Conservation (phyloP, 2,113 vertebrate genomes). For the Seriola dumerili region DNA sequence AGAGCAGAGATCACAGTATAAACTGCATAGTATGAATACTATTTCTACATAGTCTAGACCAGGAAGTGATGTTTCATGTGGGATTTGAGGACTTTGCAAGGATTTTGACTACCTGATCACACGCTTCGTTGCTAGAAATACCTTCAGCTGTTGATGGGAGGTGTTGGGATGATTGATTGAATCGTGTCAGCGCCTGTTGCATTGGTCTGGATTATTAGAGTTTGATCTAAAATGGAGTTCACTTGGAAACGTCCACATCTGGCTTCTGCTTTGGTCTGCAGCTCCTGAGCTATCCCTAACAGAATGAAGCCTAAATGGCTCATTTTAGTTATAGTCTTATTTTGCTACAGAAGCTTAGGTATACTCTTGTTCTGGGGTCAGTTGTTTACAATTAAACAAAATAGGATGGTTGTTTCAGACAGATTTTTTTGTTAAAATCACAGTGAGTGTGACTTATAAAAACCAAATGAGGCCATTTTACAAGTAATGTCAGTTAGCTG, state of each 20-base stretch:
- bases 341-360: background rate
- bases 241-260: background rate
- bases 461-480: no score
- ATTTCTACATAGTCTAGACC: background rate
- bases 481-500: background rate
- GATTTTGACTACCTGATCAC: background rate
- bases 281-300: background rate
- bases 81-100: background rate
- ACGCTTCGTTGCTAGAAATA: slow-evolving; percentile 19
- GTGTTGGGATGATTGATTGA: slow-evolving; percentile 32
- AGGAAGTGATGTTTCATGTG: background rate
- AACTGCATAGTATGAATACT: background rate
- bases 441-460: no score
- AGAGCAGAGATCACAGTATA: background rate
- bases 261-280: background rate
- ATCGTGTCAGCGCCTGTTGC: background rate
- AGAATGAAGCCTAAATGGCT: background rate
- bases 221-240: slow-evolving; percentile 15
- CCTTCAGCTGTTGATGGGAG: background rate
- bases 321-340: background rate
- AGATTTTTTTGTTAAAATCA: no score
- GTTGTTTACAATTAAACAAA: no score
- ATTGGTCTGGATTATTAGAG: slow-evolving; percentile 17
- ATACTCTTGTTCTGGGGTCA: no score
- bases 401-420: no score